Percentiles rank a stretch among this genome's conserved stretches.
Conservation (phyloP, 2,797 vertebrate genomes). For the Gadopsis marmoratus region DNA sequence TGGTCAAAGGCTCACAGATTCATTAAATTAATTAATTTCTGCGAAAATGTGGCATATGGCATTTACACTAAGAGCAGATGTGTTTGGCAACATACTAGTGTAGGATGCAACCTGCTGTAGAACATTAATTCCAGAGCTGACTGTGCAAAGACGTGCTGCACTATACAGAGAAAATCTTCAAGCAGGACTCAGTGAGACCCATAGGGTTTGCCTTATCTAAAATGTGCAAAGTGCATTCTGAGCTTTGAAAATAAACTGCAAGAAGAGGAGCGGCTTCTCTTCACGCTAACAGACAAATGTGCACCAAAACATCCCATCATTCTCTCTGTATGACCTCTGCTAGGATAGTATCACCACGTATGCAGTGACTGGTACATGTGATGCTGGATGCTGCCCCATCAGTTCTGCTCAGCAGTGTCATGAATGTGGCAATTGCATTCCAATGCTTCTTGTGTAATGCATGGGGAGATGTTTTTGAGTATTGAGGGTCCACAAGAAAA, state of each 20-base stretch:
- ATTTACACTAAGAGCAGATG: constrained; percentile 29
- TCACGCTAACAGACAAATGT: constrained; percentile 56
- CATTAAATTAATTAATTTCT: constrained; percentile 25
- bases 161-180: constrained; percentile 57
- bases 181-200: constrained; percentile 37
- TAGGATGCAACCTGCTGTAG: constrained; percentile 30
- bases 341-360: constrained; percentile 65
- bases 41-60: constrained; percentile 8
- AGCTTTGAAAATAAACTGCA: constrained; percentile 58
- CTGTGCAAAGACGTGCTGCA: constrained; percentile 43
- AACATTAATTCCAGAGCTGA: constrained; percentile 50
- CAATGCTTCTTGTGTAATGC: constrained; percentile 26
- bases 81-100: constrained; percentile 16
- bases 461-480: constrained; percentile 36
- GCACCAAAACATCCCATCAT: constrained; percentile 71
- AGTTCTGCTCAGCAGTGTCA: constrained; percentile 51
- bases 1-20: constrained; percentile 16
- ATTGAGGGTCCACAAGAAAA: constrained; percentile 49
- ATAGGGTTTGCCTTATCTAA: constrained; percentile 53
- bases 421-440: constrained; percentile 38
- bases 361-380: constrained; percentile 45
- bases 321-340: constrained; percentile 62
- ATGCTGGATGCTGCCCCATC: constrained; percentile 57
- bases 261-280: constrained; percentile 46
- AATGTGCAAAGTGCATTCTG: constrained; percentile 58